Percentiles rank a stretch among this genome's conserved stretches.
phyloP scores from a whole-genome alignment of 1,140 invertebrate species.

The Scaptomyza montana region DNA sequence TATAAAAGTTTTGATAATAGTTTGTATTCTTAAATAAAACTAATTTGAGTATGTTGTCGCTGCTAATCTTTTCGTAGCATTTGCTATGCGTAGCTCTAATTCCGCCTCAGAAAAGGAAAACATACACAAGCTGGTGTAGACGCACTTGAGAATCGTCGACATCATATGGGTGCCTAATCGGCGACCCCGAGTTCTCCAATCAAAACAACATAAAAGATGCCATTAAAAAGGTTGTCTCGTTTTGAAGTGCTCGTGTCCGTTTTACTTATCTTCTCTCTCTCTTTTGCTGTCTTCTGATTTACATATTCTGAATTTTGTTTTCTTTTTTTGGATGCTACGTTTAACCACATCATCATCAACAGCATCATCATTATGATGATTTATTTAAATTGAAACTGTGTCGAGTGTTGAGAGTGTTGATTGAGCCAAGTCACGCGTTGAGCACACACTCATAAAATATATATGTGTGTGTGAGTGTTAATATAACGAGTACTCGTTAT shows the following conservation, averaged over 20 bases:
- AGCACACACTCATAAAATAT: constrained; percentile 1
- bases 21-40: too few species aligned
- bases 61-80: not conserved
- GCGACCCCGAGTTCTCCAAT: constrained; percentile 9
- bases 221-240: not conserved
- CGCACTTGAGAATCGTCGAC: not conserved
- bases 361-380: constrained; percentile 25
- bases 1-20: too few species aligned
- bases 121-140: too few species aligned
- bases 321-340: not conserved
- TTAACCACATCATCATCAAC: not conserved
- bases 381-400: constrained; percentile 43
- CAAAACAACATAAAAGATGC: not conserved
- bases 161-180: constrained; percentile 29
- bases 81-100: not conserved
- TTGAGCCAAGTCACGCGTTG: constrained; percentile 44
- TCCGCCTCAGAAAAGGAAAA: not conserved
- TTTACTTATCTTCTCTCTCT: not conserved
- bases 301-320: too few species aligned
- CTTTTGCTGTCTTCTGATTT: not conserved
- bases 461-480: not conserved
- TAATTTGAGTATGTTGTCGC: too few species aligned
- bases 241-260: constrained; percentile 19
- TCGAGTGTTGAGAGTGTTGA: constrained; percentile 28
- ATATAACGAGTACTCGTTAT: constrained; percentile 19